phyloP scores from a whole-genome alignment of 1,140 invertebrate genomes.

The Meteorus sp. region DNA sequence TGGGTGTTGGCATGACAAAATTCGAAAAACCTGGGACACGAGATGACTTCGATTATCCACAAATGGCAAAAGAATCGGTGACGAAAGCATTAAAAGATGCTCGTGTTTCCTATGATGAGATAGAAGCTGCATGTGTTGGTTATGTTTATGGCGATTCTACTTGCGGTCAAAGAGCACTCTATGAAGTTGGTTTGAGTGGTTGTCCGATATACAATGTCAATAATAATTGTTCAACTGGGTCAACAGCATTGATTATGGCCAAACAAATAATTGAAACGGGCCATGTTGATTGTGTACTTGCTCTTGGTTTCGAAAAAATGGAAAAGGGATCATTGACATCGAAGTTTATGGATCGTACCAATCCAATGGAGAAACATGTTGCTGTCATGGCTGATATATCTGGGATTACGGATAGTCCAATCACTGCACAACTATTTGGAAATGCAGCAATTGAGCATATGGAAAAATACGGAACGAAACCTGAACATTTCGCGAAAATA shows the following conservation, averaged over 20 bases:
- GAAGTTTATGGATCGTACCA: slow-evolving; percentile 84
- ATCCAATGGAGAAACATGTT: slow-evolving; percentile 93
- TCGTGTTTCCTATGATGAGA: slow-evolving; percentile 73
- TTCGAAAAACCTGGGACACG: slow-evolving; percentile 87
- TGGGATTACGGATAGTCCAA: slow-evolving; percentile 72
- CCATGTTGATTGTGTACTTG: slow-evolving; percentile 83
- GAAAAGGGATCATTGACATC: slow-evolving; percentile 82
- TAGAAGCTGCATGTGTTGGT: slow-evolving; percentile 89
- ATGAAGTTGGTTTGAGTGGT: slow-evolving; percentile 93
- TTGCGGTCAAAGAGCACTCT: slow-evolving; percentile 91
- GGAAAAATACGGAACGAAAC: slow-evolving; percentile 93
- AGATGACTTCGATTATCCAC: slow-evolving; percentile 87
- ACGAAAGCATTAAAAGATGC: slow-evolving; percentile 87
- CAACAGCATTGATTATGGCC: slow-evolving; percentile 85
- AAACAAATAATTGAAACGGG: slow-evolving; percentile 90
- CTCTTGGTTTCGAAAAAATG: slow-evolving; percentile 99
- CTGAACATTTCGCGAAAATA: slow-evolving; percentile 95
- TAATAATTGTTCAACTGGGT: slow-evolving; percentile 97
- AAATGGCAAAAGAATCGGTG: slow-evolving; percentile 93
- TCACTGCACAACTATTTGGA: slow-evolving; percentile 95
- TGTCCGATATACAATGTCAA: slow-evolving; percentile 99
- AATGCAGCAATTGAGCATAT: slow-evolving; percentile 97
- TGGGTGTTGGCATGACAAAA: slow-evolving; percentile 98
- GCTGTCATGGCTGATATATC: slow-evolving; percentile 80
- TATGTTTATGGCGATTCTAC: slow-evolving; percentile 98